Evolutionary conservation across 2,113 vertebrate species (phyloP).

Genomic region (Atrichornis clamosus): DNA sequence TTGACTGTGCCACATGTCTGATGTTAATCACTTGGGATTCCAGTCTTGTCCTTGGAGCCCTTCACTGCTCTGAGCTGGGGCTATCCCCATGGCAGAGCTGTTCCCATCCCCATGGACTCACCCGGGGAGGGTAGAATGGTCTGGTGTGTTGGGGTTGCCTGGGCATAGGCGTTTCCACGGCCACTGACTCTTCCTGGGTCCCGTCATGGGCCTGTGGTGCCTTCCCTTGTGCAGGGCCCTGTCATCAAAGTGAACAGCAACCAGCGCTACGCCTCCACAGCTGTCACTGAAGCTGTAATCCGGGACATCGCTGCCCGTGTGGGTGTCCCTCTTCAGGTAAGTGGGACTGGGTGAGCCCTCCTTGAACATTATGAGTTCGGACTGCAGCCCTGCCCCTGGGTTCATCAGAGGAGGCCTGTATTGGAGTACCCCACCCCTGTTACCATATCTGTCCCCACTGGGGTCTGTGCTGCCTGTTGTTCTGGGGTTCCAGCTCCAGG

Average conservation of each 20-base stretch:
- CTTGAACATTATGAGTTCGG: not conserved
- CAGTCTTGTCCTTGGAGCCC: not conserved
- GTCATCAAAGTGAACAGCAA: constrained; percentile 97
- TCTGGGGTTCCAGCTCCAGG: accelerated
- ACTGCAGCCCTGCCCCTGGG: not conserved
- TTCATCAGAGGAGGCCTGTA: not conserved
- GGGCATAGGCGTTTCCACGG: not conserved
- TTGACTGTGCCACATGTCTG: not conserved
- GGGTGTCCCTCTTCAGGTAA: constrained; percentile 90
- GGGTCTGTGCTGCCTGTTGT: not conserved
- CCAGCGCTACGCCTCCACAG: constrained; percentile 94
- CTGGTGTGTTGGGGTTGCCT: not conserved
- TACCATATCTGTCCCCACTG: accelerated
- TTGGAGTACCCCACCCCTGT: not conserved
- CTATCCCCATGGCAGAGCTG: not conserved
- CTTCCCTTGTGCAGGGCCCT: constrained; percentile 80
- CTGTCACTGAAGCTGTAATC: constrained; percentile 86
- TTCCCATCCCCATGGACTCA: not conserved
- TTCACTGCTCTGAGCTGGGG: not conserved
- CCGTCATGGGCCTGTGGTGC: accelerated
- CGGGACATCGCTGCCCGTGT: constrained; percentile 82
- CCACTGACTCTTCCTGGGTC: not conserved
- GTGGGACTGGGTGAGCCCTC: not conserved
- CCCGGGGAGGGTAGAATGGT: not conserved
- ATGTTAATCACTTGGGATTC: not conserved